Evolutionary conservation across 37 sponge, comb jelly and placozoan species (phyloP), one percentile per base, ranked within the genome.

Genomic region (Spongia lamella): DNA sequence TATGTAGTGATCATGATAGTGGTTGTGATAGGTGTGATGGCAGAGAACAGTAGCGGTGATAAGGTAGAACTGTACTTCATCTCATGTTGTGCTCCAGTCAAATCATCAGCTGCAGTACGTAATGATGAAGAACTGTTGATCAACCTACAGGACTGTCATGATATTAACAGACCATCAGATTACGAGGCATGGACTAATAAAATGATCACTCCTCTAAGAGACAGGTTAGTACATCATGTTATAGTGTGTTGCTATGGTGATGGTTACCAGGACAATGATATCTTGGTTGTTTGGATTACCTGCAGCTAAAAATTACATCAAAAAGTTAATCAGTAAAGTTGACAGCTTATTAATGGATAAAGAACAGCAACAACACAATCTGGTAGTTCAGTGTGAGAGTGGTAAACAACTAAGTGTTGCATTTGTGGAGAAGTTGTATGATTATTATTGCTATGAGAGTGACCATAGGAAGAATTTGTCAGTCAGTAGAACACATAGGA

Each of bases 391-490:
- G 19, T 87, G 88, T 39, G 6, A 24, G 14, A 76, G 53, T 36
- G 88, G 88, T 6, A 30, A 65, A n/a, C 66, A 71, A 0, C 65
- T 72, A 34, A 77, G 78, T 43, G 78, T 72, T 6, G 81, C 58
- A 39, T 87, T 76, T 82, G 88, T 87, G 14, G 88, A 87, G 78
- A 64, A 62, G 59, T 60, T 87, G 14, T 70, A 71, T 30, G 73
- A 87, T 22, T 35, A 55, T 24, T 81, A 62, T 40, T 13, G 3
- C 32, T 50, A 9, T 52, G 67, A 43, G 24, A 43, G 47, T 9
- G 47, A 43, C 47, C 47, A 43, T 43, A 5, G 47, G 9, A 13
- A 9, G 5, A 31, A 56, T 3, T 21, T 61, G 6, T 24, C 4
- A 6, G 87, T 86, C 56, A 80, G 9, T 7, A 75, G 72, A 19